Evolutionary conservation across 2,113 vertebrate genomes (phyloP).

Genomic region (Leptodactylus fuscus): DNA sequence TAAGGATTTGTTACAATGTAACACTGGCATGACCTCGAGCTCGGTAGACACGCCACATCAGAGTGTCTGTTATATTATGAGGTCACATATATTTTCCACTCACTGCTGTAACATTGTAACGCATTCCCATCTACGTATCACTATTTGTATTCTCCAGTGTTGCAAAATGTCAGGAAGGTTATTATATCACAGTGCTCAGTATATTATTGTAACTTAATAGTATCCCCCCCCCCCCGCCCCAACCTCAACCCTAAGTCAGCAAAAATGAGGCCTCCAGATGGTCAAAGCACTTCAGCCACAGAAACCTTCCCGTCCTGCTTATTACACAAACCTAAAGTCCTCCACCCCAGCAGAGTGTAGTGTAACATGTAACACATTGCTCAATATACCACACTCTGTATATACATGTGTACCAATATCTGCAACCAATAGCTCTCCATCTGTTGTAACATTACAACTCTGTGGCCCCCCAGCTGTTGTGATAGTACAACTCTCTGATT

Average conservation of each 20-base stretch:
- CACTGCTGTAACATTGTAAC: not conserved
- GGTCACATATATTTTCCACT: not conserved
- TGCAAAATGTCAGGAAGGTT: not conserved
- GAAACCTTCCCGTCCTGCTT: not conserved
- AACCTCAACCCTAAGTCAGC: not conserved
- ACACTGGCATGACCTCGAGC: no score
- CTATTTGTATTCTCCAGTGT: not conserved
- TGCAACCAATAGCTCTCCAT: no score
- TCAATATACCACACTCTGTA: not conserved
- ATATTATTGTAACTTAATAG: not conserved
- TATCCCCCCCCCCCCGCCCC: not conserved
- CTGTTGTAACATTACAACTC: no score
- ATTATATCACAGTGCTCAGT: not conserved
- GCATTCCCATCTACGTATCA: rapidly evolving
- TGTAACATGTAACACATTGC: not conserved
- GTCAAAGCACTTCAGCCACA: not conserved
- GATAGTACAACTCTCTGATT: no score
- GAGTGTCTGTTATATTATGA: not conserved
- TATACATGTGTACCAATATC: not conserved
- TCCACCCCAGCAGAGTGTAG: not conserved
- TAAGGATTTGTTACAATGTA: not conserved
- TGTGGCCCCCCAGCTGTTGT: no score
- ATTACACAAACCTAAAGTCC: not conserved
- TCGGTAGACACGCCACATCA: no score
- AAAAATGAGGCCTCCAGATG: not conserved